These are phyloP conservation scores for Stictonetta naevosa DNA, from an alignment of 2,113 vertebrate species.

Conservation along the genomic window DNA sequence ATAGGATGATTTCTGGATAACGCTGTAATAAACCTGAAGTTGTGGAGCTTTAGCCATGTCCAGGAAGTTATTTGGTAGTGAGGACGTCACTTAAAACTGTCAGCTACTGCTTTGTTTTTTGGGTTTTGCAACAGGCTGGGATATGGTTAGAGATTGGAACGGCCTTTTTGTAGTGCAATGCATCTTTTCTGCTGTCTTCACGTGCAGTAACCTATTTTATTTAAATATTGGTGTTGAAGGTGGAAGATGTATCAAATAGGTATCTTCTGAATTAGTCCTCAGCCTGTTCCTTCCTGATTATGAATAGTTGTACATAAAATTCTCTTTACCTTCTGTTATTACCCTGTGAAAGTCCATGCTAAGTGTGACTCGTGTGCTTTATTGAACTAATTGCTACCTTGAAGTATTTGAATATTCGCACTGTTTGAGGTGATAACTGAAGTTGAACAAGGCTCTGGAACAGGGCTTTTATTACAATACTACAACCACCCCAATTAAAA, in stretches of 20 bases:
- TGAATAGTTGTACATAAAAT: accelerated
- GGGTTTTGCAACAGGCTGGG: not conserved
- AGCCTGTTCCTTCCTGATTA: not conserved
- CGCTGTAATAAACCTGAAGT: not conserved
- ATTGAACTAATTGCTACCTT: not conserved
- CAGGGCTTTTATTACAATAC: not conserved
- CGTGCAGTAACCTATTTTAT: not conserved
- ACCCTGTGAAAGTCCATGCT: not conserved
- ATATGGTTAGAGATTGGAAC: not conserved
- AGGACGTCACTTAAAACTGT: not conserved
- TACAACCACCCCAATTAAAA: not conserved
- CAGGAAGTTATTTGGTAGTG: not conserved
- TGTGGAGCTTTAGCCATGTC: not conserved
- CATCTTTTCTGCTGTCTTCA: not conserved
- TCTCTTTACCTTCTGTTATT: not conserved
- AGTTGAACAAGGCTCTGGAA: not conserved
- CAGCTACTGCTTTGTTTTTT: not conserved
- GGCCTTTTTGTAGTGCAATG: not conserved
- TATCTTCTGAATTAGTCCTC: not conserved
- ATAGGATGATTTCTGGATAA: not conserved
- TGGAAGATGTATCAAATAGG: not conserved
- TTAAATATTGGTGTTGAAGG: not conserved
- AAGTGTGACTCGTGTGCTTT: not conserved
- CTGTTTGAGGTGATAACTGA: not conserved
- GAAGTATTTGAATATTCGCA: not conserved